Percentiles rank a stretch among this genome's conserved stretches.
phyloP scores from a whole-genome alignment of 2,888 invertebrate species.

The Epinotia nisella region DNA sequence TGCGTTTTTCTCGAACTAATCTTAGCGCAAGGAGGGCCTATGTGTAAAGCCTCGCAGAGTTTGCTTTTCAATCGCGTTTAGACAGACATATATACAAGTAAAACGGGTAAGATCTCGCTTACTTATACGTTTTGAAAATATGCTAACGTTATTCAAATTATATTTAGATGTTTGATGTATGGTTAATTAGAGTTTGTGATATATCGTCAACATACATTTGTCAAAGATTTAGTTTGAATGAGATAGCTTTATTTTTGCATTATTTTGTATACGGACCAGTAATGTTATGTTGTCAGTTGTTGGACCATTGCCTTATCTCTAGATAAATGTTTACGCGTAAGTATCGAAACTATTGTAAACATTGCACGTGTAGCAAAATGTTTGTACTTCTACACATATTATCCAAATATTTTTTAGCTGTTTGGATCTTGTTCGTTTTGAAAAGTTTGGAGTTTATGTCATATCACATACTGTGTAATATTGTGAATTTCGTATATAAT shows the following conservation, averaged over 20 bases:
- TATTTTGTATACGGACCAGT: conserved; percentile 20
- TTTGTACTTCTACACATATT: neutral
- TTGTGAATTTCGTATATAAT: too few species aligned
- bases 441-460: too few species aligned
- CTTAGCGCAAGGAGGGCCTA: neutral
- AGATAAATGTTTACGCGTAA: too few species aligned
- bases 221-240: conserved; percentile 7
- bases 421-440: too few species aligned
- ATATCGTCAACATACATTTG: neutral
- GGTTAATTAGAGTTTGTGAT: conserved; percentile 10
- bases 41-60: neutral
- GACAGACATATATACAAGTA: neutral
- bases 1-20: neutral
- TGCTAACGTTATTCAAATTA: too few species aligned
- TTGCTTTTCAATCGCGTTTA: neutral
- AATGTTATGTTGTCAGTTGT: neutral
- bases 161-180: neutral
- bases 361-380: neutral
- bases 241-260: conserved; percentile 24
- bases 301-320: neutral
- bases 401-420: too few species aligned
- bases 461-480: too few species aligned
- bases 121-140: too few species aligned
- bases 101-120: too few species aligned
- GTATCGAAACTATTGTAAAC: neutral